Percentiles rank a stretch among this genome's conserved stretches.
phyloP scores from a whole-genome alignment of 2,888 invertebrate species.

The Malthinus seriepunctatus region DNA sequence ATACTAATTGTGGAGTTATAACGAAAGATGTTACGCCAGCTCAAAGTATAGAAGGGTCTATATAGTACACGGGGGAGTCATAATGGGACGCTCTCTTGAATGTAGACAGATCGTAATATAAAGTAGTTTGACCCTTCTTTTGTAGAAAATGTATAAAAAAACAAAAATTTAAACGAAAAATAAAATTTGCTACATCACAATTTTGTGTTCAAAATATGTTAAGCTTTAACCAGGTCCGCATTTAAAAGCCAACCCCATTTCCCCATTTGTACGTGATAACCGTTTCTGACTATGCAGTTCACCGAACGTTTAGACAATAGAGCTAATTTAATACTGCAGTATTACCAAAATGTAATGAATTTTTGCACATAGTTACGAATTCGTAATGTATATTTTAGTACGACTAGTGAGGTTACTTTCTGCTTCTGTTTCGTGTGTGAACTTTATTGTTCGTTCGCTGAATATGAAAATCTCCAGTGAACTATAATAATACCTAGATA shows the following conservation, averaged over 20 bases:
- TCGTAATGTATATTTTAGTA: conserved; percentile 22
- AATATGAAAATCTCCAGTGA: conserved; percentile 21
- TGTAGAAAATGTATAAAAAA: conserved; percentile 1
- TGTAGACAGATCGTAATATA: conserved; percentile 33
- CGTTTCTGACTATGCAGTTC: conserved; percentile 6
- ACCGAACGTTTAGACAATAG: conserved; percentile 15
- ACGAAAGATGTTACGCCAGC: conserved; percentile 26
- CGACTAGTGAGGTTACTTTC: conserved; percentile 13
- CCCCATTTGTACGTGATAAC: conserved; percentile 9
- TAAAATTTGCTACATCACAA: conserved; percentile 1
- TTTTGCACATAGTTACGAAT: conserved; percentile 20
- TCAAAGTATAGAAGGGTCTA: conserved; percentile 31
- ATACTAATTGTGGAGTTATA: conserved; percentile 24
- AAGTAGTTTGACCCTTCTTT: conserved; percentile 5
- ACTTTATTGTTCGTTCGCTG: conserved; percentile 18
- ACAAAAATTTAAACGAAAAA: conserved; percentile 7
- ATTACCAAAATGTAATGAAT: conserved; percentile 21
- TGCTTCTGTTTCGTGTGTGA: conserved; percentile 4
- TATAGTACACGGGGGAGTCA: conserved; percentile 35
- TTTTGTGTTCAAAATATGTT: background rate
- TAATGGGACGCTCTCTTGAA: conserved; percentile 32
- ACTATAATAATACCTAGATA: conserved; percentile 28
- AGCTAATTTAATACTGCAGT: conserved; percentile 19
- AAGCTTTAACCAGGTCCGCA: background rate
- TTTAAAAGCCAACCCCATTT: background rate